phyloP scores from a whole-genome alignment of 2,888 invertebrate species.

The Dermolepida albohirtum region DNA sequence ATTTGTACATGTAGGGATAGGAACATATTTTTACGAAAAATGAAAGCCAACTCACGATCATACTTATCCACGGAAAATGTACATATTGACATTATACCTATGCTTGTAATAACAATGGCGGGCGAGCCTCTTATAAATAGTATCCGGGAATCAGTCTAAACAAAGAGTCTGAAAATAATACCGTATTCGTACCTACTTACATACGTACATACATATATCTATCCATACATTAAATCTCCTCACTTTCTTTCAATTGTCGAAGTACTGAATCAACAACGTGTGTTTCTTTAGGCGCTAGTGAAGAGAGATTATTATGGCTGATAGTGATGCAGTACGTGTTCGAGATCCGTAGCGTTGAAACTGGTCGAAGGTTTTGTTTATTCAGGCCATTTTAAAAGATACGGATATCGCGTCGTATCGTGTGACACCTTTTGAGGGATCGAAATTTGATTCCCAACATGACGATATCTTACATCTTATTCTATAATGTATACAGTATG shows the following conservation, averaged over 20 bases:
- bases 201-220: slow-evolving; percentile 26
- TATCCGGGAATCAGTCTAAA: slow-evolving; percentile 29
- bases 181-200: slow-evolving; percentile 33
- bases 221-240: slow-evolving; percentile 30
- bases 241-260: slow-evolving; percentile 48
- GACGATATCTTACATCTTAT: slow-evolving; percentile 9
- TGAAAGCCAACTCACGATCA: slow-evolving; percentile 12
- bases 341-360: slow-evolving; percentile 47
- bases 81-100: slow-evolving; percentile 34
- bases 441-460: slow-evolving; percentile 48
- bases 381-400: slow-evolving; percentile 49
- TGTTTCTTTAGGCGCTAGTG: slow-evolving; percentile 56
- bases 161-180: slow-evolving; percentile 46
- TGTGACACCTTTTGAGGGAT: slow-evolving; percentile 51
- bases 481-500: slow-evolving; percentile 7
- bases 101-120: slow-evolving; percentile 27
- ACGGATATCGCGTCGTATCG: slow-evolving; percentile 46
- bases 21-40: slow-evolving; percentile 1
- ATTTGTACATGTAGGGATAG: slow-evolving; percentile 9
- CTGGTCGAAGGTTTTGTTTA: slow-evolving; percentile 51
- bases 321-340: slow-evolving; percentile 53
- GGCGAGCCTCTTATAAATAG: slow-evolving; percentile 14
- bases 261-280: slow-evolving; percentile 52
- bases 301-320: slow-evolving; percentile 55
- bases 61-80: slow-evolving; percentile 17